phyloP scores from a whole-genome alignment of 2,888 invertebrate species.

The Brassicogethes aeneus region DNA sequence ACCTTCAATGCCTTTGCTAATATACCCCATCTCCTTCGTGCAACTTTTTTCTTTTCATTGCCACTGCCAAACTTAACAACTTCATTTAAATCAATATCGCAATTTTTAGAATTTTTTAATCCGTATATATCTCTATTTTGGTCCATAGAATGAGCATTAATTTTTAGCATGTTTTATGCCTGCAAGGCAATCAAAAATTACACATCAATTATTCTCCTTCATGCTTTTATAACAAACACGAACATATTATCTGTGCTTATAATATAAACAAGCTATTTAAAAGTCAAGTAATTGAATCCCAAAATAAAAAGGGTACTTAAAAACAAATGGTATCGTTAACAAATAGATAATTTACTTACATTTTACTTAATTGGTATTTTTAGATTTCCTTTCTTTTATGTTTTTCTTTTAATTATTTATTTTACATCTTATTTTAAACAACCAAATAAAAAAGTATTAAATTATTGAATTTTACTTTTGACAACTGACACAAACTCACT shows the following conservation, averaged over 20 bases:
- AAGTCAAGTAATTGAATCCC: constrained; percentile 2
- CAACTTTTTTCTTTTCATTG: constrained; percentile 45
- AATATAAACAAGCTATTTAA: constrained; percentile 13
- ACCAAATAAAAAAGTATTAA: neutral
- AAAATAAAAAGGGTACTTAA: constrained; percentile 9
- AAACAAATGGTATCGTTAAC: neutral
- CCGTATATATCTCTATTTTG: constrained; percentile 35
- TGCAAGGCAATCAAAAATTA: constrained; percentile 27
- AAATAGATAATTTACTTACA: neutral
- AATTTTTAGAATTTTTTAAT: constrained; percentile 30
- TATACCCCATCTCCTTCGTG: constrained; percentile 60
- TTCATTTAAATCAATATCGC: constrained; percentile 34
- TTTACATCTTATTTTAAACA: neutral
- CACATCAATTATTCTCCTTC: constrained; percentile 28
- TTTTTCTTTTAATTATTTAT: neutral
- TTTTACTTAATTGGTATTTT: neutral
- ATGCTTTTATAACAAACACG: constrained; percentile 25
- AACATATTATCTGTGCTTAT: too few relatives aligned
- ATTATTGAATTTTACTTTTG: neutral
- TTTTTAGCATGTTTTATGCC: constrained; percentile 24
- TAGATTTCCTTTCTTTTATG: neutral
- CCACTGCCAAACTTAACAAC: constrained; percentile 28
- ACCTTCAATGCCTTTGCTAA: constrained; percentile 55
- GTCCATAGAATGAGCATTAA: constrained; percentile 37
- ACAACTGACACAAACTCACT: neutral